Evolutionary conservation across 2,888 invertebrate species (phyloP), one percentile per base, ranked within the genome.

Genomic region (Ernsta delagoae): DNA sequence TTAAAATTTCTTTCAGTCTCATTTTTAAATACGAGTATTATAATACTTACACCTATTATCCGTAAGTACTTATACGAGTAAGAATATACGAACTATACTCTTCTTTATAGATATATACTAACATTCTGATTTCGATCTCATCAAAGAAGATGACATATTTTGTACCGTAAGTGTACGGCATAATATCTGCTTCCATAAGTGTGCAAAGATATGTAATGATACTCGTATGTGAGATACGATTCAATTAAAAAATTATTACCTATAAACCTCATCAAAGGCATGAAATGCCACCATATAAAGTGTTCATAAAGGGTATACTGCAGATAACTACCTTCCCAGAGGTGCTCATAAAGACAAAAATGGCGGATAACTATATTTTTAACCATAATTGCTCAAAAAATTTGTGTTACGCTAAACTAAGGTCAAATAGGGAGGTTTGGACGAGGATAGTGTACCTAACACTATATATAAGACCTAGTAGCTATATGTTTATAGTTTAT

Each of bases 301-400:
- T 53, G 9, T 11, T 50, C 8, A 50, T 6, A 9, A 9, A 4
- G 24, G 53, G 24, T 24, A 8, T 9, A 9, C 24, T 53, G 12
- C 12, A 24, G 9, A 53, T 53, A 50, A 24, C 24, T 24, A 24
- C 24, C 24, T 24, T 24, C 11, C 50, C 24, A 24, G 24, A 53
- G 24, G 24, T 53, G 16, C 16, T 53, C 53, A 53, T 53, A 53
- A 53, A 53, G 53, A 53, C 53, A 53, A 53, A 53, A 53, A 53
- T 24, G 53, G 24, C 12, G 9, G 9, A 4, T 53, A 53, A 6
- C 24, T 9, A 24, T 53, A 50, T 53, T 53, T 53, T 53, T 53
- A 24, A 24, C 53, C 53, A 11, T 53, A 53, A 31, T 0, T 24
- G 12, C 1, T 24, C 7, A 8, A 9, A 24, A 9, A 24, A 24